Evolutionary conservation across 2,113 vertebrate species (phyloP), one percentile per base, ranked within the genome.

Genomic region (Dryoscopus gambensis): DNA sequence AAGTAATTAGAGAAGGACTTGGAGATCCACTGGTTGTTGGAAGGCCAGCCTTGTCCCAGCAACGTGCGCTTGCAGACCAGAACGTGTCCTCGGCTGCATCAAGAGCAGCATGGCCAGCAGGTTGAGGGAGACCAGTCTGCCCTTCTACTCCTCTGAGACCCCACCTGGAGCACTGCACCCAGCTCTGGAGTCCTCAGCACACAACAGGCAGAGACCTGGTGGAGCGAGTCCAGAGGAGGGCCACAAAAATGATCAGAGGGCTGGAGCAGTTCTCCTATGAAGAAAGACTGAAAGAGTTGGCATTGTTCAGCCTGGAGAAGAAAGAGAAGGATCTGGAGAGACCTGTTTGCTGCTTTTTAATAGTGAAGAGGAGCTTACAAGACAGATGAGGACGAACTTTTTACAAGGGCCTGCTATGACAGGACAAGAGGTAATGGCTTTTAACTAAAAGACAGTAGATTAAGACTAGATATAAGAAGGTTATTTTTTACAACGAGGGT

Each of bases 181-280:
- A 84, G 35, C 8, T 70, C 31, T 39, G 50, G 13, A 52, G 46
- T 16, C 9, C 17, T 53, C 46, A 80, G 31, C 18, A 76, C 13
- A 42, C 0, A 1, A 70, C 62, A 70, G 28, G 22, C 39, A 65
- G 0, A 0, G 24, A 79, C 8, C 20, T 10, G 4, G 8, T n/a
- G 47, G 28, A 39, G 8, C 7, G 24, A n/a, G 57, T 46, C 63
- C 69, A 76, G 37, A 52, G 35, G 12, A 70, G 10, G n/a, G 46
- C 11, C 35, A 85, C 35, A 59, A 47, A 69, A 67, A 59, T 2
- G 5, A 42, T 24, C 15, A 50, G 25, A 27, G 30, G 24, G 24
- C 7, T 70, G 52, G 9, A 92, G 28, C 19, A 76, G 11, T 40
- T 62, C 46, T 33, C 18, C 30, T 46, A 2, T 15, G 11, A 76